These are phyloP conservation scores for Myzus persicae DNA, from an alignment of 1,140 invertebrate species.

Conservation along the genomic window DNA sequence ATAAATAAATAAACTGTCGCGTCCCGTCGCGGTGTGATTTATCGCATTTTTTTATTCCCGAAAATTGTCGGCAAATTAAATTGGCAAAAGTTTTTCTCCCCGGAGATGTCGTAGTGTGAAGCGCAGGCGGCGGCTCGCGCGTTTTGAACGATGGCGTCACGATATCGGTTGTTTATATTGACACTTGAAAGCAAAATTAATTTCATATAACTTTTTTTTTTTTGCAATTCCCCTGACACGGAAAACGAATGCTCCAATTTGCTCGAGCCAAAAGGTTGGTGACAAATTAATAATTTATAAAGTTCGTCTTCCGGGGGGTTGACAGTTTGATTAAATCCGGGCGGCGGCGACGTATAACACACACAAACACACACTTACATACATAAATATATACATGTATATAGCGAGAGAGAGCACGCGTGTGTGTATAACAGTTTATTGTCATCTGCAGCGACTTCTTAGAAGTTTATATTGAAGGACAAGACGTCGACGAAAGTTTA, in stretches of 20 bases:
- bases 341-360: constrained; percentile 4
- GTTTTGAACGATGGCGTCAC: not conserved
- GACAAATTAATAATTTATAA: constrained; percentile 45
- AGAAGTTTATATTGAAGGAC: not conserved
- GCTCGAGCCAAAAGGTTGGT: constrained; percentile 30
- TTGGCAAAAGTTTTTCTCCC: constrained; percentile 2
- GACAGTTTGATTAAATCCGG: constrained; percentile 47
- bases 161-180: not conserved
- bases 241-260: constrained; percentile 37
- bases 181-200: constrained; percentile 38
- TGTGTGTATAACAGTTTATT: not conserved
- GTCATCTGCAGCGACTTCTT: not conserved
- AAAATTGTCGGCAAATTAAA: constrained; percentile 18
- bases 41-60: not conserved
- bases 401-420: not conserved
- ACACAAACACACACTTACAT: not conserved
- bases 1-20: not conserved
- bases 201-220: constrained; percentile 19
- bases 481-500: not conserved
- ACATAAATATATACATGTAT: not conserved
- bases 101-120: not conserved
- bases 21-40: not conserved
- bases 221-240: constrained; percentile 20
- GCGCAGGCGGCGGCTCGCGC: not conserved
- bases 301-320: constrained; percentile 7